Conservation (phyloP, 2,888 invertebrate species). For the Pachliopta kotzebuea region DNA sequence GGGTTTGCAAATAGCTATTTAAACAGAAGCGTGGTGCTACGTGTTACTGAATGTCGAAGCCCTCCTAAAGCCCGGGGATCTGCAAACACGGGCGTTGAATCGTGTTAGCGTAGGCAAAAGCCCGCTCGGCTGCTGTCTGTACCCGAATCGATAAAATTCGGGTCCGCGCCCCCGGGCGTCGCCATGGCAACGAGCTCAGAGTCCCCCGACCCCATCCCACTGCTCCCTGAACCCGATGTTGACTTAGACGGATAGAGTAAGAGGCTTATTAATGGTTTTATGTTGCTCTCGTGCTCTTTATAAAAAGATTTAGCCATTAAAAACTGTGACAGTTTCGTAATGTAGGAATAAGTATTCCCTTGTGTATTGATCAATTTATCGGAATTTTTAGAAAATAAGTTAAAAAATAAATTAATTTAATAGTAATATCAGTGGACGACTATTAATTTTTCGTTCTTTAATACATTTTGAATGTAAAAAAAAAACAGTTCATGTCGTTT, state of each 20-base stretch:
- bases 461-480: too few relatives aligned
- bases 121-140: constrained; percentile 75
- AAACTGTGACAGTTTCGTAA: constrained; percentile 30
- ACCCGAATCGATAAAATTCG: constrained; percentile 79
- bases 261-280: constrained; percentile 80
- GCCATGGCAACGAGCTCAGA: constrained; percentile 64
- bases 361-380: background rate
- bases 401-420: too few relatives aligned
- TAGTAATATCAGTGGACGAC: background rate
- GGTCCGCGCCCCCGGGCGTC: constrained; percentile 75
- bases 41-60: constrained; percentile 69
- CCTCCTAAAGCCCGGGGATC: constrained; percentile 72
- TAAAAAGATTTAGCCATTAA: constrained; percentile 39
- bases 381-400: background rate
- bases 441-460: background rate
- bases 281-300: constrained; percentile 65
- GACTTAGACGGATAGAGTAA: constrained; percentile 80
- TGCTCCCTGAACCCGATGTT: constrained; percentile 75
- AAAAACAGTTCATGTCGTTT: background rate
- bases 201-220: constrained; percentile 49
- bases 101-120: constrained; percentile 73
- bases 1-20: constrained; percentile 48
- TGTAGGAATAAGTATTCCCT: too few relatives aligned
- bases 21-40: constrained; percentile 48
- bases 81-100: constrained; percentile 75